Evolutionary conservation across 2,113 vertebrate species (phyloP), one percentile per base, ranked within the genome.

Genomic region (Cyprinodon brontotheroides): DNA sequence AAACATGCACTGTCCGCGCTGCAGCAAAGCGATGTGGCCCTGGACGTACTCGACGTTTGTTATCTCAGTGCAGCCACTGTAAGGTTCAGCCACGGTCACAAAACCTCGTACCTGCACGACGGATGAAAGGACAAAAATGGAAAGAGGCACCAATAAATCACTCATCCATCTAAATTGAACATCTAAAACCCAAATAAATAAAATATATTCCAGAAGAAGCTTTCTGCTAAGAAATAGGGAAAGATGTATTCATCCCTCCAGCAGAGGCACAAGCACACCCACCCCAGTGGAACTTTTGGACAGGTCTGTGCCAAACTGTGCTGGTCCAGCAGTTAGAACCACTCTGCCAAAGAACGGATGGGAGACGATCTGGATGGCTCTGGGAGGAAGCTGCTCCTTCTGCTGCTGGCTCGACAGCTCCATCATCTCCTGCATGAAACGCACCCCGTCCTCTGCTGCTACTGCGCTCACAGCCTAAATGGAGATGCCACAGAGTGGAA

Each of bases 371-470:
- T 99, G 98, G 36, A 99, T 96, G 41, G 98, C 98, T 72, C 97
- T 94, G 4, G 98, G 98, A 48, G 98, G 98, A 0, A 99, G 95
- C 89, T 99, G 98, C 78, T 99, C 98, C 66, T 98, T 99, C 76
- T 99, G 98, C 65, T 99, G 98, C 90, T 99, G 98, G 91, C 97
- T 99, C 81, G 98, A 99, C 65, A 99, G 89, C 77, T 99, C 98
- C 92, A 99, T 99, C 98, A 99, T 99, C 85, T 99, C 98, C 91
- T 99, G 98, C 98, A 99, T 99, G 92, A 99, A 99, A 43, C 98
- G 94, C 75, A 99, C 91, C 1, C 98, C 98, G 9, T 99, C 98
- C 86, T 99, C 98, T 6, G 98, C 97, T 45, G 98, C 97, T 2
- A 99, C 91, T 0, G 97, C 96, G 75, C 97, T 99, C 74, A 97